phyloP scores from a whole-genome alignment of 2,113 vertebrate genomes.

The Ochotona princeps region DNA sequence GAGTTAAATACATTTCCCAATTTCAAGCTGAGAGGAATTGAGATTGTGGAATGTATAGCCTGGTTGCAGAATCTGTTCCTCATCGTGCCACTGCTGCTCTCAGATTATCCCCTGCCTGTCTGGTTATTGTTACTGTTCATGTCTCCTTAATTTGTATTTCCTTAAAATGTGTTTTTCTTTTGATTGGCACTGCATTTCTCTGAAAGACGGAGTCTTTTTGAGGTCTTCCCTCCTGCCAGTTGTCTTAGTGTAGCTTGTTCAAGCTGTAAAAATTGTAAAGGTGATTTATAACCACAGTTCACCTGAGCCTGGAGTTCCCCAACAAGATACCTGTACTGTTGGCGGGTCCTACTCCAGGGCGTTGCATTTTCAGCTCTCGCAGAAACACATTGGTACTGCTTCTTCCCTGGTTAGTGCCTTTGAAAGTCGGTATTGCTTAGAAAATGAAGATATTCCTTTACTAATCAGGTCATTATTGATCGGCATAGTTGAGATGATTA shows the following conservation, averaged over 20 bases:
- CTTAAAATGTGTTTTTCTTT: conserved; percentile 32
- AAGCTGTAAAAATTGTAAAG: conserved; percentile 25
- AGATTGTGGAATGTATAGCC: neutral
- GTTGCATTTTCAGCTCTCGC: neutral
- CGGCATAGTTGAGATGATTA: conserved; percentile 29
- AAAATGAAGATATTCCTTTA: conserved; percentile 25
- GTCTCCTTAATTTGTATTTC: neutral
- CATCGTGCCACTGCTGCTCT: neutral
- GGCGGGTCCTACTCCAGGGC: neutral
- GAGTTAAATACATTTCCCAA: neutral
- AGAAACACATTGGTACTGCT: neutral
- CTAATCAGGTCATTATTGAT: conserved; percentile 40
- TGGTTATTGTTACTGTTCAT: neutral
- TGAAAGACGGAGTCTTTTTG: conserved; percentile 40
- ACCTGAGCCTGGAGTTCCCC: conserved; percentile 35
- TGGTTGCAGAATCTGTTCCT: neutral
- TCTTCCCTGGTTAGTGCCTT: neutral
- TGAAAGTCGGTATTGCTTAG: conserved; percentile 10
- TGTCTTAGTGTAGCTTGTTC: conserved; percentile 32
- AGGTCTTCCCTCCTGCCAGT: neutral
- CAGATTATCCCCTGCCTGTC: neutral
- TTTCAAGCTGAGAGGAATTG: conserved; percentile 4
- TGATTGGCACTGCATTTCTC: conserved; percentile 24
- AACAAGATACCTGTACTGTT: conserved; percentile 33
- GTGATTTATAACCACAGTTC: conserved; percentile 56